phyloP scores from a whole-genome alignment of 2,888 invertebrate genomes.

The Mermis nigrescens region DNA sequence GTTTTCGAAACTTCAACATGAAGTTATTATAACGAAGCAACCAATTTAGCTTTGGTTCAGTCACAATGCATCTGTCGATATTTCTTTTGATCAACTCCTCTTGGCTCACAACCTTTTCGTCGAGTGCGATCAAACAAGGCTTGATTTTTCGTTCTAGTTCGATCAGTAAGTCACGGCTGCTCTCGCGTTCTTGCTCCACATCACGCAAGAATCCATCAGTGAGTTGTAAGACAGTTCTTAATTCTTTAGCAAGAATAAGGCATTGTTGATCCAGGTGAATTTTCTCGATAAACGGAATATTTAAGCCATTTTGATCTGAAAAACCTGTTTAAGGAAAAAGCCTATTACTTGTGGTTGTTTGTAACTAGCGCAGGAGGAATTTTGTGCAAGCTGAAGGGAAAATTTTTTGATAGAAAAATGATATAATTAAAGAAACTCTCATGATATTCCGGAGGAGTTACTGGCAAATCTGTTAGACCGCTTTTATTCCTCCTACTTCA shows the following conservation, averaged over 20 bases:
- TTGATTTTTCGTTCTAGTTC: conserved; percentile 9
- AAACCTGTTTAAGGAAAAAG: too few relatives aligned
- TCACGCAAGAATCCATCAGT: conserved; percentile 6
- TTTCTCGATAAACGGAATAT: background rate
- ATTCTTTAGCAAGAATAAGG: background rate
- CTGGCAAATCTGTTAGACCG: too few relatives aligned
- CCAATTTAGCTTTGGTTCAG: conserved; percentile 10
- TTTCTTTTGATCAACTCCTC: background rate
- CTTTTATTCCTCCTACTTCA: too few relatives aligned
- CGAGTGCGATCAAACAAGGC: conserved; percentile 7
- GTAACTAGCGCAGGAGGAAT: too few relatives aligned
- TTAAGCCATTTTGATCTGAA: background rate
- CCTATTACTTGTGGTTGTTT: too few relatives aligned
- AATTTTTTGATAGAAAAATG: too few relatives aligned
- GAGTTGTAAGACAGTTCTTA: conserved; percentile 1
- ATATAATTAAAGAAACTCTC: too few relatives aligned
- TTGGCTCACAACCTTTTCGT: background rate
- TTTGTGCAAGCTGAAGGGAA: too few relatives aligned
- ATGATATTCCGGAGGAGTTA: too few relatives aligned
- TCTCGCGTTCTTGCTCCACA: background rate
- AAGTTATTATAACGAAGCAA: conserved; percentile 8
- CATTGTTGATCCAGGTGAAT: background rate
- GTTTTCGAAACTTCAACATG: conserved; percentile 5
- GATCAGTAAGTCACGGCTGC: background rate
- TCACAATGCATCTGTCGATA: conserved; percentile 8